Base-by-base conservation (phyloP, 2,113 vertebrate species). In the Numida meleagris region DNA sequence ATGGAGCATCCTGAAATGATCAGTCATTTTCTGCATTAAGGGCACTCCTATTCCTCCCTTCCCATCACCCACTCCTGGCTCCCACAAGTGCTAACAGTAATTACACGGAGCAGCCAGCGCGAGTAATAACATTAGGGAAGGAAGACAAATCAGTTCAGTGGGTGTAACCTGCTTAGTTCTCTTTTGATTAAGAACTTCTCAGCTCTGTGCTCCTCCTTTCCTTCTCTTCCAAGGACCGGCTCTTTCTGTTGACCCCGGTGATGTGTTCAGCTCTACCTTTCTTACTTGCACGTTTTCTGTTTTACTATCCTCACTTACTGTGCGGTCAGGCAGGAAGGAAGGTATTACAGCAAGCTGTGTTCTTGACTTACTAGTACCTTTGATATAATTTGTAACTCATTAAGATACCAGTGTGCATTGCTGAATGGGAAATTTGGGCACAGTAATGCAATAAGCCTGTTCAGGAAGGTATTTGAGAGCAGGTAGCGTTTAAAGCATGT, bases 151-250 rank as follows among this genome's bases (percentile, higher is more conserved):
- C 55, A 57, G 16, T 87, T 93, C 38, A 45, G 33, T 82, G 72
- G 27, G n/a, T 34, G 50, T 53, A 75, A 51, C 18, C 24, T 84
- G 45, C n/a, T 94, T 76, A 89, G 61, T 57, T 51, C 16, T 84
- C 40, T 84, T 90, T 75, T 90, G 53, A 87, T 86, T 95, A 86
- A 86, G 57, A 88, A 51, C 40, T 85, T 78, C 72, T 88, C 43
- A 0, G 33, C 24, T 78, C 10, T 21, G 48, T 33, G 45, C 21
- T 45, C 20, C 5, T 76, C n/a, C 63, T 74, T 84, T 53, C 51
- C 27, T 53, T 50, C 34, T 83, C 27, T 90, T 91, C 80, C 86
- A 73, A 93, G 50, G 18, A 58, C 43, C 20, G 40, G 9, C 27
- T 83, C 8, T 62, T 29, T 53, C 50, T 89, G 23, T 33, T 80